A percentile compares a stretch with the other conserved stretches of the same genome.
Evolutionary conservation across 1,140 invertebrate species (phyloP).

Genomic region (Drosophila sp.): DNA sequence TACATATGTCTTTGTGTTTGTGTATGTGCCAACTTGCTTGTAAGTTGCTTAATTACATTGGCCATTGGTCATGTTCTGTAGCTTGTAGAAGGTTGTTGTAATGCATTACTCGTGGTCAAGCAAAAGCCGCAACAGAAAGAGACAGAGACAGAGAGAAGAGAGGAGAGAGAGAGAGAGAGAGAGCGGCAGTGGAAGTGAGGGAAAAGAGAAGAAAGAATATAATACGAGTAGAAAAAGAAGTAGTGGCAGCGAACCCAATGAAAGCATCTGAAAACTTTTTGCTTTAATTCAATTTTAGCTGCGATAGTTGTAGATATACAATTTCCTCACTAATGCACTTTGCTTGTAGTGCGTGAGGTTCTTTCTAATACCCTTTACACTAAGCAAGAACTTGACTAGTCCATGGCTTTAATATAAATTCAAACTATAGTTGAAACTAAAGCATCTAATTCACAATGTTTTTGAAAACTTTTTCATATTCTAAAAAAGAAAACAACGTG

Average conservation of each 20-base stretch:
- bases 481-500: too few species aligned
- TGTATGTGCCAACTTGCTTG: slow-evolving; percentile 65
- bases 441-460: neutral
- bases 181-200: too few species aligned
- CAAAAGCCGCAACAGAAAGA: slow-evolving; percentile 52
- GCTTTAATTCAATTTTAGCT: slow-evolving; percentile 79
- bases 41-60: slow-evolving; percentile 78
- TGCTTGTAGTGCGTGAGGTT: slow-evolving; percentile 64
- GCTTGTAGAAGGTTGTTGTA: slow-evolving; percentile 60
- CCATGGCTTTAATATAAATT: neutral
- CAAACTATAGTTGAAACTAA: too few species aligned
- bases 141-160: neutral
- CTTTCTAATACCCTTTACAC: neutral
- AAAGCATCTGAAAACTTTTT: slow-evolving; percentile 60
- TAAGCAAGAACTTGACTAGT: neutral
- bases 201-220: slow-evolving; percentile 17
- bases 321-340: slow-evolving; percentile 66
- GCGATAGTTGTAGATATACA: slow-evolving; percentile 60
- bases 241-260: slow-evolving; percentile 9
- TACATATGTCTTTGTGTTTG: slow-evolving; percentile 15
- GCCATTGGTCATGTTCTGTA: slow-evolving; percentile 50
- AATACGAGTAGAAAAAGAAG: neutral
- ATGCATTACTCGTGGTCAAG: slow-evolving; percentile 75
- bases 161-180: slow-evolving; percentile 1
- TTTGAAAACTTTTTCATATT: too few species aligned